Evolutionary conservation across 1,140 invertebrate species (phyloP), one percentile per base, ranked within the genome.

Genomic region (Pseudomyrmex sp.): DNA sequence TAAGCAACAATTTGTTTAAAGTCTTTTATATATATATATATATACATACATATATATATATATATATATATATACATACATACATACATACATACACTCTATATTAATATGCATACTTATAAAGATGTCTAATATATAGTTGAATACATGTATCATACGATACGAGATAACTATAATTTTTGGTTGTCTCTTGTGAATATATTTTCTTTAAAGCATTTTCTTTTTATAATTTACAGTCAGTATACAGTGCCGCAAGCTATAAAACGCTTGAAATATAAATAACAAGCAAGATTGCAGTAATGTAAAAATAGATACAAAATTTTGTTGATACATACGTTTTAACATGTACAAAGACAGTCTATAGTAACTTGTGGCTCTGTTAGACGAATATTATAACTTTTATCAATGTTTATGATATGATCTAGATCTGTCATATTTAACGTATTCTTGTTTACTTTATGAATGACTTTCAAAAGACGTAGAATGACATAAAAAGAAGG

Each of bases 201-300:
- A 63, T 72, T 58, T 52, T 26, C 59, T 69, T 69, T 9, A 56
- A 73, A 85, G 20, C 35, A 35, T 35, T 35, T 52, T 84, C 73
- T 83, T 72, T 75, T 72, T 75, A 68, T 20, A 69, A 65, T 44
- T 82, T 80, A 85, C 86, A 84, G 84, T 66, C 84, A 89, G 66
- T 87, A 68, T 87, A 85, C 89, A 91, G 86, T 86, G 90, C 88
- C 87, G 70, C 80, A 61, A 89, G 83, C 80, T 89, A 88, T 88
- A 79, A 58, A 13, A 77, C 58, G 26, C 23, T 12, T 74, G 63
- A 58, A 15, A 61, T 58, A 52, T 63, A 66, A 56, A 48, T 23
- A 56, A 18, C 46, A 52, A 74, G 46, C 59, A 0, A n/a, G 44
- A 5, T 44, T 15, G 26, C 23, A 18, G 8, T 20, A n/a, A 54